A percentile compares a stretch with the other conserved stretches of the same genome.
Evolutionary conservation across 1,140 invertebrate genomes (phyloP).

Genomic region (Drosophila rhopaloa): DNA sequence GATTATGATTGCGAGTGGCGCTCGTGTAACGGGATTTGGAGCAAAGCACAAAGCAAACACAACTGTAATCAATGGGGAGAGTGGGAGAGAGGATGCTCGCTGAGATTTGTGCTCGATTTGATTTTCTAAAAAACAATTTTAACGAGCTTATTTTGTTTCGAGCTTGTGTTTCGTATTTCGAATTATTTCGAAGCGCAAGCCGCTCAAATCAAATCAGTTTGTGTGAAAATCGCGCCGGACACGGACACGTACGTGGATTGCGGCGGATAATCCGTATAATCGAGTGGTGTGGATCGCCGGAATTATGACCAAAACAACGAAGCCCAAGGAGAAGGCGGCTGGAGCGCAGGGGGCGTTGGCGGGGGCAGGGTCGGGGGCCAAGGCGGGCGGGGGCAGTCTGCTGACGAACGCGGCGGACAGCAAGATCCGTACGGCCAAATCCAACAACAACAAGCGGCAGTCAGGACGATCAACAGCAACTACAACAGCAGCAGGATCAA

Average conservation of each 20-base stretch:
- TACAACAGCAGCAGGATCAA: slow-evolving; percentile 52
- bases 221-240: slow-evolving; percentile 74
- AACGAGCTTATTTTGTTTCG: slow-evolving; percentile 59
- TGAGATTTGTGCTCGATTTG: slow-evolving; percentile 42
- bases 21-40: slow-evolving; percentile 66
- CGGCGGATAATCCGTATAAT: slow-evolving; percentile 46
- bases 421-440: slow-evolving; percentile 70
- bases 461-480: slow-evolving; percentile 34
- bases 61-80: slow-evolving; percentile 57
- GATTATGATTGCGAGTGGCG: slow-evolving; percentile 54
- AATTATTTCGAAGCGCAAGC: slow-evolving; percentile 67
- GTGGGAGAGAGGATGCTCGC: slow-evolving; percentile 24
- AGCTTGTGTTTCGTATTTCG: slow-evolving; percentile 47
- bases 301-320: slow-evolving; percentile 69
- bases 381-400: slow-evolving; percentile 39
- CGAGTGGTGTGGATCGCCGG: slow-evolving; percentile 6
- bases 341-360: neutral
- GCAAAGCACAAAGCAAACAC: slow-evolving; percentile 54
- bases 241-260: slow-evolving; percentile 69
- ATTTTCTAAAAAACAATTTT: slow-evolving; percentile 68
- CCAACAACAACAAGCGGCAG: slow-evolving; percentile 59
- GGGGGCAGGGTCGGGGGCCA: slow-evolving; percentile 15
- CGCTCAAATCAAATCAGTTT: slow-evolving; percentile 57
- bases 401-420: slow-evolving; percentile 73
- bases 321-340: slow-evolving; percentile 62